Base-by-base conservation (phyloP, 1,140 invertebrate species). In the Hypothenemus hampei region DNA sequence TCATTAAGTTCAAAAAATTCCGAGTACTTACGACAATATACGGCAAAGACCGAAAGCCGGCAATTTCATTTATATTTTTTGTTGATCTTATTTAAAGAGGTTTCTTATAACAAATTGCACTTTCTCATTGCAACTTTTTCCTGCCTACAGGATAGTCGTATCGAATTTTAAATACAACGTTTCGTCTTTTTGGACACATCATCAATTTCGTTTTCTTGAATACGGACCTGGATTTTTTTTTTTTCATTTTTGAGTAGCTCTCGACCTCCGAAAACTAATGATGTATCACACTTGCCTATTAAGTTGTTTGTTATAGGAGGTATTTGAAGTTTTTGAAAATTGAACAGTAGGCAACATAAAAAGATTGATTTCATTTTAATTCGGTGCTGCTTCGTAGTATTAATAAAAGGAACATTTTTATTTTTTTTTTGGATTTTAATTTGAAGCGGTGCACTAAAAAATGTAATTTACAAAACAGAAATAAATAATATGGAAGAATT, bases 291-390 rank as follows among this genome's bases (percentile, higher is more conserved):
- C 19, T 10, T 41, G 19, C 18, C 8, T 20, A 41, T 7, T 13
- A 37, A 37, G 16, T 16, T 37, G 16, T 37, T 13, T 16, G 35
- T 4, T 37, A 1, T 37, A 2, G 35, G 4, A 37, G 16, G 1
- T 37, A 37, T 37, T 37, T 37, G 2, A 37, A 37, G 11, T 37
- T 37, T 37, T 37, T 37, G 16, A 37, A 37, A 37, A 37, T 13
- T 37, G 35, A 37, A 7, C 11, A 37, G 35, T 37, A 37, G 2
- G 6, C 6, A 6, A 13, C 16, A 37, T n/a, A n/a, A n/a, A n/a
- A n/a, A n/a, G n/a, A n/a, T n/a, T n/a, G n/a, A n/a, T n/a, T n/a
- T n/a, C n/a, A n/a, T n/a, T n/a, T n/a, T n/a, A n/a, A n/a, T n/a
- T n/a, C n/a, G n/a, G n/a, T n/a, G n/a, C n/a, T n/a, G n/a, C n/a